Evolutionary conservation across 2,888 invertebrate species (phyloP), one percentile per base, ranked within the genome.

Genomic region (Acrobasis suavella): DNA sequence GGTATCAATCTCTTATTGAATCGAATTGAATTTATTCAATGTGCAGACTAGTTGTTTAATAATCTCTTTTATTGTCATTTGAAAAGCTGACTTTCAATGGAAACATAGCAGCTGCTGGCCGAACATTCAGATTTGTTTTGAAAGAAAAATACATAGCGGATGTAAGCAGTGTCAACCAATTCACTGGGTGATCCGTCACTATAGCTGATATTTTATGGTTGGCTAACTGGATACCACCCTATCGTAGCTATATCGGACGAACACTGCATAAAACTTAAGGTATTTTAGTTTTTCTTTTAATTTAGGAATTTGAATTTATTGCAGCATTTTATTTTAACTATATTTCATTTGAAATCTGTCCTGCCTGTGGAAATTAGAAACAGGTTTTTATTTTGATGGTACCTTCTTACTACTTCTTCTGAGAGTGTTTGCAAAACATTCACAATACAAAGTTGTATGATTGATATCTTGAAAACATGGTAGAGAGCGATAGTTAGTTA

Each of bases 201-300:
- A 73, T 77, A 81, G 83, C 73, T 80, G 79, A 77, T 81, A 80
- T 82, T 84, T 83, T 22, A 82, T 83, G 77, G 76, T 72, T 70
- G 70, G 69, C 64, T 67, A 68, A 61, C 65, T 59, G 62, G 62
- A 67, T 64, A 63, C 55, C 55, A 61, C 52, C 55, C 51, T 56
- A 61, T 59, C 60, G 56, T 46, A 60, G 38, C 38, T 50, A 16
- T 15, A 50, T 58, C 42, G 16, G 15, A 32, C 3, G n/a, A 54
- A 39, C 15, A 2, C 12, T 55, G 10, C 2, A 37, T 15, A 38
- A 37, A 55, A 55, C 54, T 12, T 22, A 2, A n/a, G 14, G 7
- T 14, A 46, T 46, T 46, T 46, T 10, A n/a, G 42, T 12, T 42
- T 46, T 14, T 14, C 6, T 46, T 12, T 5, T 42, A 42, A 42